Conservation (phyloP, 2,797 vertebrate species). For the Nannoperca australis region DNA sequence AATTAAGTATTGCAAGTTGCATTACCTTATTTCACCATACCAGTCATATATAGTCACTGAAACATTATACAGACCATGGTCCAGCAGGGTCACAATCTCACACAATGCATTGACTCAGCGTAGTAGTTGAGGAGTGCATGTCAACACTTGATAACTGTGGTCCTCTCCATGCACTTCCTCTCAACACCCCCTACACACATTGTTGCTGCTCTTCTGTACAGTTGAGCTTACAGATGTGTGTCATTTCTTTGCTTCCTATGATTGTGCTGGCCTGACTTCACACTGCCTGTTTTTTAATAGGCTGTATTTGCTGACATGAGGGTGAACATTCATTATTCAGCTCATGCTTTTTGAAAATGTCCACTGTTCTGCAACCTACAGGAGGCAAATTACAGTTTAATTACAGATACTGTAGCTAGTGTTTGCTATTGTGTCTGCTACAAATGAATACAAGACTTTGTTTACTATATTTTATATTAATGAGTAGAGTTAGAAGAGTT, state of each 20-base stretch:
- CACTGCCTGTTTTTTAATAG: conserved; percentile 25
- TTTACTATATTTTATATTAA: conserved; percentile 35
- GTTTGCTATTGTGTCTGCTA: conserved; percentile 34
- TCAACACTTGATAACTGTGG: conserved; percentile 52
- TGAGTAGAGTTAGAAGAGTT: conserved; percentile 6
- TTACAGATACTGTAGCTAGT: conserved; percentile 44
- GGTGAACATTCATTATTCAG: conserved; percentile 66
- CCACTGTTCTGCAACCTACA: conserved; percentile 35
- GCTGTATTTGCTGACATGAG: conserved; percentile 51
- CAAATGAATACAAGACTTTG: conserved; percentile 30
- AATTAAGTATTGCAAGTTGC: not conserved
- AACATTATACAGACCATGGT: conserved; percentile 42
- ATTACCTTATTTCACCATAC: conserved; percentile 14
- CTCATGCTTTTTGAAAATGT: conserved; percentile 46
- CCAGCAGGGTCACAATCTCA: conserved; percentile 27
- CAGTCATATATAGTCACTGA: conserved; percentile 28
- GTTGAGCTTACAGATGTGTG: conserved; percentile 23
- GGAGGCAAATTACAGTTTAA: conserved; percentile 56
- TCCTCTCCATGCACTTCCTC: conserved; percentile 39
- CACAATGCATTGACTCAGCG: conserved; percentile 42
- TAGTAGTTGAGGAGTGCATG: conserved; percentile 18
- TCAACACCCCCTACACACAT: conserved; percentile 20
- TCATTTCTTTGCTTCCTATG: conserved; percentile 34
- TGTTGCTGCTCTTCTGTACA: conserved; percentile 24
- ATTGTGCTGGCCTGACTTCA: conserved; percentile 22